Evolutionary conservation across 2,888 invertebrate genomes (phyloP).

Genomic region (Anthophora plumipes): DNA sequence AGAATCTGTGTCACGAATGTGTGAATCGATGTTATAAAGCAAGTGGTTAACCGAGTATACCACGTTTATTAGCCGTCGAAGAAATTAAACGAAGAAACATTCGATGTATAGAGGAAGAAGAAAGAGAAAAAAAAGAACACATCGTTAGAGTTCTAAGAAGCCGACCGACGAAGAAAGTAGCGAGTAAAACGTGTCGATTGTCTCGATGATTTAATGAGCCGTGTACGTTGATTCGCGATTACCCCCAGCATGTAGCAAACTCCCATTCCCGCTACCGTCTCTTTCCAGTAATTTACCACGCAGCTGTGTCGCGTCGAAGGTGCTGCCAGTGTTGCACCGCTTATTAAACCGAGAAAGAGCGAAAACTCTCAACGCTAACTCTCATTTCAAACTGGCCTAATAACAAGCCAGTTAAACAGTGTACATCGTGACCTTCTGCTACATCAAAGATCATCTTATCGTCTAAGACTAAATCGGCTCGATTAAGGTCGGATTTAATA

Average conservation of each 20-base stretch:
- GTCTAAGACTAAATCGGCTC: slow-evolving; percentile 37
- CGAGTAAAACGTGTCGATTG: slow-evolving; percentile 66
- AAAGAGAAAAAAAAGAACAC: neutral
- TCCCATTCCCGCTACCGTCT: slow-evolving; percentile 44
- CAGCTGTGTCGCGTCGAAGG: slow-evolving; percentile 69
- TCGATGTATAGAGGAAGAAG: neutral
- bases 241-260: slow-evolving; percentile 40
- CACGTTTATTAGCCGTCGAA: slow-evolving; percentile 7
- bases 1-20: too few relatives aligned
- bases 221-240: slow-evolving; percentile 72
- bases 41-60: neutral
- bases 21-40: too few relatives aligned
- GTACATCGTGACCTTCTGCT: slow-evolving; percentile 24
- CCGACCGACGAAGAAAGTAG: slow-evolving; percentile 47
- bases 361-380: slow-evolving; percentile 40
- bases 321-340: slow-evolving; percentile 58
- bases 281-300: slow-evolving; percentile 72
- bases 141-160: slow-evolving; percentile 43
- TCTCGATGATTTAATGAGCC: slow-evolving; percentile 75
- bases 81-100: slow-evolving; percentile 7
- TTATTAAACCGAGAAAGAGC: slow-evolving; percentile 66
- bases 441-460: slow-evolving; percentile 38
- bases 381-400: slow-evolving; percentile 42
- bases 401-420: slow-evolving; percentile 24
- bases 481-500: slow-evolving; percentile 49